A percentile compares a stretch with the other conserved stretches of the same genome.
phyloP scores from a whole-genome alignment of 2,797 vertebrate genomes.

The Phataginus tricuspis region DNA sequence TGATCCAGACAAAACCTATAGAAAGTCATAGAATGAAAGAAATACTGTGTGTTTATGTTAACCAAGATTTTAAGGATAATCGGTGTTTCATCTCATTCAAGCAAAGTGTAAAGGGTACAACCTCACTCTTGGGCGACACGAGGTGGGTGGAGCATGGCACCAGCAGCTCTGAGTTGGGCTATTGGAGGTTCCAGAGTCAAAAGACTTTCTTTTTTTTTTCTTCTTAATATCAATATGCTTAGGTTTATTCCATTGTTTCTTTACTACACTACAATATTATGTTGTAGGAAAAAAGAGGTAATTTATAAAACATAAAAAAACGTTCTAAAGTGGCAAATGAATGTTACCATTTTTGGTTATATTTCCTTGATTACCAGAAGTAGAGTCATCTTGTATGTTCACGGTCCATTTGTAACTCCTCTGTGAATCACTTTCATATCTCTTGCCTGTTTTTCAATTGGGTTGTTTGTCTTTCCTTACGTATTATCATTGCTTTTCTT shows the following conservation, averaged over 20 bases:
- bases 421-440: neutral
- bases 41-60: neutral
- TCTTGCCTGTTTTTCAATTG: neutral
- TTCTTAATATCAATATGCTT: neutral
- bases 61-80: neutral
- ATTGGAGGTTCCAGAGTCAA: neutral
- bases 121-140: neutral
- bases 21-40: neutral
- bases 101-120: neutral
- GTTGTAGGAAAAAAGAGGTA: neutral
- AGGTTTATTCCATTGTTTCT: neutral
- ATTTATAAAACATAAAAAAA: conserved; percentile 37
- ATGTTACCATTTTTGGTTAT: neutral
- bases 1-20: neutral
- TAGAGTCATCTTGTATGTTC: neutral
- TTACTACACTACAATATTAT: neutral
- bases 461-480: neutral
- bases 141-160: too few relatives aligned
- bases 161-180: neutral
- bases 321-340: neutral
- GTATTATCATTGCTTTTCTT: neutral
- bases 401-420: neutral
- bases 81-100: neutral
- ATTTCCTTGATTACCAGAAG: conserved; percentile 36
- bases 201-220: neutral